phyloP scores from a whole-genome alignment of 2,113 vertebrate species.

The Ariopsis seemanni region DNA sequence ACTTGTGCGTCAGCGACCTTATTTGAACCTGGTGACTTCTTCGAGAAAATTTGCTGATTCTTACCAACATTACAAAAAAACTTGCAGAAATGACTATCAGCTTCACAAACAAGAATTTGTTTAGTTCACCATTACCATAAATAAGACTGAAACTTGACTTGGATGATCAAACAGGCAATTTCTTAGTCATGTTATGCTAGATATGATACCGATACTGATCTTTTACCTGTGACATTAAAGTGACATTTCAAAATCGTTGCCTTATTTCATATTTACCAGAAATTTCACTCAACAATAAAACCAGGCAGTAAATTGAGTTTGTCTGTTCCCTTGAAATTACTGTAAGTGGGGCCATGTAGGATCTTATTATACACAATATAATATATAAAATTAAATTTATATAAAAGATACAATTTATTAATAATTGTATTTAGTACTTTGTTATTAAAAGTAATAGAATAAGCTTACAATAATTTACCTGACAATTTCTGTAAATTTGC shows the following conservation, averaged over 20 bases:
- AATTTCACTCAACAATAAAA: constrained; percentile 27
- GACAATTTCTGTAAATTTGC: neutral
- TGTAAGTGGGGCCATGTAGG: too few species aligned
- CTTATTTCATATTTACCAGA: constrained; percentile 51
- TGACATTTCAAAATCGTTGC: constrained; percentile 49
- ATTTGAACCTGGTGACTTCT: constrained; percentile 29
- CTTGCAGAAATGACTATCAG: constrained; percentile 49
- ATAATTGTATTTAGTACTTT: neutral
- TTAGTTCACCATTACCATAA: constrained; percentile 36
- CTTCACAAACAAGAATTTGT: constrained; percentile 43
- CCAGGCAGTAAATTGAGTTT: neutral
- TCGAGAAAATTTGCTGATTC: constrained; percentile 50
- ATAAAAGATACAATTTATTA: neutral
- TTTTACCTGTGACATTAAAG: constrained; percentile 52
- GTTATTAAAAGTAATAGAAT: neutral
- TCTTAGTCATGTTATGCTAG: constrained; percentile 46
- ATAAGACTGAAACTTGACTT: constrained; percentile 40
- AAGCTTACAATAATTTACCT: neutral
- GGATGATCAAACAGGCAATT: constrained; percentile 47
- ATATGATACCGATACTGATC: constrained; percentile 40
- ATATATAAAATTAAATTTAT: neutral
- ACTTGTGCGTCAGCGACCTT: constrained; percentile 42
- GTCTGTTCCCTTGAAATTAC: neutral
- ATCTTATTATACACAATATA: neutral
- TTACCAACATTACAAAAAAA: constrained; percentile 43